Percentiles rank a stretch among this genome's conserved stretches.
Conservation (phyloP, 2,888 invertebrate species). For the Drosophila kanekoi region DNA sequence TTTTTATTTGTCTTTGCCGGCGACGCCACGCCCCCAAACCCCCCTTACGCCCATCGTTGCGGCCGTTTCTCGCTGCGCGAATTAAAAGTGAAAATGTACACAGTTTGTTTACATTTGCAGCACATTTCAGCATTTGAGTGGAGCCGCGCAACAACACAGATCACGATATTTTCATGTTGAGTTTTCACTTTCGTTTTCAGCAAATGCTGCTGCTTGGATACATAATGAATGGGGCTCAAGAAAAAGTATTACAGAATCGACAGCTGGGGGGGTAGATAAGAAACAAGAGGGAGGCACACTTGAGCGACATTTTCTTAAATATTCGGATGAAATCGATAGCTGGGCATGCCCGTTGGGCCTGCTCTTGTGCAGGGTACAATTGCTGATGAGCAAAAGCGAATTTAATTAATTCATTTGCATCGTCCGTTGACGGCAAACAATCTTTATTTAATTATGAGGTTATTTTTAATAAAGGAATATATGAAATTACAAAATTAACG, state of each 20-base stretch:
- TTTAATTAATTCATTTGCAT: background rate
- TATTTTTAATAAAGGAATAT: background rate
- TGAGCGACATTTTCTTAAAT: background rate
- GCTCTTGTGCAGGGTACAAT: background rate
- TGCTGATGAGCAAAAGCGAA: background rate
- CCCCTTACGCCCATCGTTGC: background rate
- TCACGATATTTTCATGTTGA: constrained; percentile 71
- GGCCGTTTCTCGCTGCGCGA: constrained; percentile 4
- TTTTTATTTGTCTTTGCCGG: constrained; percentile 70
- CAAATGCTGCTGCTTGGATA: constrained; percentile 21
- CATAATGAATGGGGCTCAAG: constrained; percentile 16
- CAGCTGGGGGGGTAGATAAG: background rate
- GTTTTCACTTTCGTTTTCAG: constrained; percentile 75
- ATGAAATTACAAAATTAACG: background rate
- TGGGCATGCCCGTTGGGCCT: background rate
- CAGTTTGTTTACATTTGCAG: constrained; percentile 69
- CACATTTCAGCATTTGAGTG: constrained; percentile 34
- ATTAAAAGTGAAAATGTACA: constrained; percentile 73
- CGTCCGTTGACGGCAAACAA: background rate
- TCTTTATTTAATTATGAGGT: background rate
- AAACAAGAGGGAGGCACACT: background rate
- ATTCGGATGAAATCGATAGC: too few relatives aligned
- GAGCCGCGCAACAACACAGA: constrained; percentile 26
- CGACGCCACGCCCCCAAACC: constrained; percentile 18
- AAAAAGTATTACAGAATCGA: constrained; percentile 17